A percentile compares a stretch with the other conserved stretches of the same genome.
Conservation (phyloP, 2,797 vertebrate species). For the Hephaestus fuliginosus region DNA sequence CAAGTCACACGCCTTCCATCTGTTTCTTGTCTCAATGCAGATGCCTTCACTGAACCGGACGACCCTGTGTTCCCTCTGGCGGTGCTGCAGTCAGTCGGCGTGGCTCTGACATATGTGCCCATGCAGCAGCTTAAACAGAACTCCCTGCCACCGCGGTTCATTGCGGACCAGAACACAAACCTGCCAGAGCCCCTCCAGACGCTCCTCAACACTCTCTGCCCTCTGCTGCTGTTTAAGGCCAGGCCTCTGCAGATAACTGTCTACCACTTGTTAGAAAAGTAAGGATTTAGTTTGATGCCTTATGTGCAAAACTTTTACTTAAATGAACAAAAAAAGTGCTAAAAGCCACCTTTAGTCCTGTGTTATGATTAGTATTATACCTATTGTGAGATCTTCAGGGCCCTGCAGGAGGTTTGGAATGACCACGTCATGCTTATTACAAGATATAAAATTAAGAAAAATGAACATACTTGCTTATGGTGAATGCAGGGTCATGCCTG, state of each 20-base stretch:
- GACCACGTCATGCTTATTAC: background rate
- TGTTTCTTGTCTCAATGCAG: conserved; percentile 72
- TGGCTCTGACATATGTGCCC: conserved; percentile 89
- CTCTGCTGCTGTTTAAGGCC: conserved; percentile 92
- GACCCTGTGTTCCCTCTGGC: conserved; percentile 89
- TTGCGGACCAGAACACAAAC: conserved; percentile 93
- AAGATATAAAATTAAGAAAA: background rate
- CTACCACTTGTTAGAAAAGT: conserved; percentile 94
- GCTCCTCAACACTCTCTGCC: conserved; percentile 92
- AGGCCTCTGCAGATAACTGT: conserved; percentile 92
- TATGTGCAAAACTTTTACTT: background rate
- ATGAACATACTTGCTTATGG: background rate
- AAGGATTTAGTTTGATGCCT: conserved; percentile 58
- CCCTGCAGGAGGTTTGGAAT: background rate
- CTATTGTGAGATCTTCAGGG: background rate
- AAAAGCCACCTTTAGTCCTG: background rate
- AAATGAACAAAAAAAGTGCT: background rate
- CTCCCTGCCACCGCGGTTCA: conserved; percentile 88
- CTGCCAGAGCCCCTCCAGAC: conserved; percentile 93
- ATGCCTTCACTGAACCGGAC: conserved; percentile 87
- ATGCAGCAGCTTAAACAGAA: conserved; percentile 90
- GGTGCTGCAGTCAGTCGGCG: conserved; percentile 89
- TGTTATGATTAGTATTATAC: background rate
- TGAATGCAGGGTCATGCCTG: conserved; percentile 91
- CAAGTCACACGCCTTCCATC: conserved; percentile 7